Base-by-base conservation (phyloP, 2,113 vertebrate species). In the Corydoras maculifer region DNA sequence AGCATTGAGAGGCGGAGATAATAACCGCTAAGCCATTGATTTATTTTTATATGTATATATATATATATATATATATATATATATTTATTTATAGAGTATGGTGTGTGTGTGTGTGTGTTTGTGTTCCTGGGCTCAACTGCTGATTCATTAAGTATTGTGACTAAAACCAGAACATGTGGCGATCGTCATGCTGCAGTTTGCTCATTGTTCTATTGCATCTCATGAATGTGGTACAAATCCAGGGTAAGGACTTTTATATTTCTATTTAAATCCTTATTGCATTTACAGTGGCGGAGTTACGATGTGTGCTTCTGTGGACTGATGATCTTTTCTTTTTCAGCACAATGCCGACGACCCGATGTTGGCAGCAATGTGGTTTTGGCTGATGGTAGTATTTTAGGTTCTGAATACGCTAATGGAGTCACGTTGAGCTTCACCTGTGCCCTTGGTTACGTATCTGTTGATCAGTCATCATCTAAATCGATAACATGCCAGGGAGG, bases 281-380 rank as follows among this genome's bases (percentile, higher is more conserved):
- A 1, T 51, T 51, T 2, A 51, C 11, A 9, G 7, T 51, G 7
- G 49, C 7, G 11, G 11, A 9, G 11, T 11, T 51, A 9, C 49
- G 49, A 53, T 14, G 9, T 53, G 1, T 53, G 35, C 4, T 43
- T 43, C 35, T 43, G 4, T 43, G 35, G 35, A 43, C 35, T 43
- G 35, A 43, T 43, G 35, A 5, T 43, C 35, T 43, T 43, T 53
- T 53, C 8, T n/a, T 54, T 63, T 53, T 13, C 9, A 87, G 83
- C 62, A 51, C 75, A 71, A 68, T 90, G 88, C 54, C 0, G 3
- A 11, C 8, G 0, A 58, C 86, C 84, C 14, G 0, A 0, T 3
- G 3, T 3, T 10, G 58, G 31, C 8, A 0, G 0, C 0, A 64
- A 84, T 2, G 80, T 77, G 74, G 0, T 0, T 32, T 69, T 87